Percentiles rank a stretch among this genome's conserved stretches.
Conservation (phyloP, 2,888 invertebrate genomes). For the Anticlea derivata region DNA sequence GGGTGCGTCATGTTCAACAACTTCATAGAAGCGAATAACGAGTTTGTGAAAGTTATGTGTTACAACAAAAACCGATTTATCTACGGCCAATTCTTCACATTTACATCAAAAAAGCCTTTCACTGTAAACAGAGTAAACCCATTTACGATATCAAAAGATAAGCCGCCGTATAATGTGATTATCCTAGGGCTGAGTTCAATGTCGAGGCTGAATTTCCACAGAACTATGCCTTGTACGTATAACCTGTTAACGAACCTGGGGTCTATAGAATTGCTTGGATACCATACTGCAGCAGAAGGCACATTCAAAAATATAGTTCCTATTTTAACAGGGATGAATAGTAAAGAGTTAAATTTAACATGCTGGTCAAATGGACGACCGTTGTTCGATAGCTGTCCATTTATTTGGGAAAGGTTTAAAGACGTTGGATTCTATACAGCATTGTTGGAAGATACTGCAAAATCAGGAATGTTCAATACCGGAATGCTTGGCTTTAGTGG, state of each 20-base stretch:
- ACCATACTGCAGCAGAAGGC: slow-evolving; percentile 95
- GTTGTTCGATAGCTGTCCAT: slow-evolving; percentile 89
- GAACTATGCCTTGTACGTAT: slow-evolving; percentile 89
- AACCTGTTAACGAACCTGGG: slow-evolving; percentile 80
- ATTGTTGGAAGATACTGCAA: slow-evolving; percentile 90
- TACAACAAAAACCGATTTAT: slow-evolving; percentile 62
- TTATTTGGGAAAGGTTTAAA: slow-evolving; percentile 91
- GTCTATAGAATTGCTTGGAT: slow-evolving; percentile 90
- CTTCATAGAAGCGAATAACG: slow-evolving; percentile 66
- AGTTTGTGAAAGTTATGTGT: slow-evolving; percentile 88
- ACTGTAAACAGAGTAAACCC: slow-evolving; percentile 29
- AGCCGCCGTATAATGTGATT: slow-evolving; percentile 85
- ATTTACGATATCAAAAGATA: slow-evolving; percentile 26
- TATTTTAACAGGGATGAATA: slow-evolving; percentile 87
- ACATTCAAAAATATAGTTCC: slow-evolving; percentile 94
- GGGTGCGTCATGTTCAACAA: slow-evolving; percentile 70
- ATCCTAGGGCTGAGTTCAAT: slow-evolving; percentile 92
- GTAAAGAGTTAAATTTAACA: slow-evolving; percentile 80
- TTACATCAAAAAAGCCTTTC: slow-evolving; percentile 72
- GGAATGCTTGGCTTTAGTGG: slow-evolving; percentile 72
- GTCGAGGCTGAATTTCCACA: slow-evolving; percentile 90
- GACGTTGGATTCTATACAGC: slow-evolving; percentile 88
- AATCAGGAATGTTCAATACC: slow-evolving; percentile 34
- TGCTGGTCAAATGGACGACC: slow-evolving; percentile 82
- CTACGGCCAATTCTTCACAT: slow-evolving; percentile 86